Base-by-base conservation (phyloP, 2,888 invertebrate genomes). In the Leptothorax acervorum region DNA sequence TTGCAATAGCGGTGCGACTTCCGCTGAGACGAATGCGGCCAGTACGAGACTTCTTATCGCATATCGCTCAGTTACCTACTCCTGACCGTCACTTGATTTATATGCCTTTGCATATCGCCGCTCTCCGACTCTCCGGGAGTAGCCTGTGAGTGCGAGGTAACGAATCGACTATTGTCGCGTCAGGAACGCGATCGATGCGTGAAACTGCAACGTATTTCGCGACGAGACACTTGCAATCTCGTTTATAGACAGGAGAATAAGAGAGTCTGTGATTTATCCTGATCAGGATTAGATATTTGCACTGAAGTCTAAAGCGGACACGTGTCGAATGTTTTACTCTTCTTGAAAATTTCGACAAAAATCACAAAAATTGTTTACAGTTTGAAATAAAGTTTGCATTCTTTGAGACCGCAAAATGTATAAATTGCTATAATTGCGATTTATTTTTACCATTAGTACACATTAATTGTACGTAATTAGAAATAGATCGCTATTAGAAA, bases 1-100 rank as follows among this genome's bases (percentile, higher is more conserved):
- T 53, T 65, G 65, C 39, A 65, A 51, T 74, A 83, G 79, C 75
- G 75, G 83, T 86, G 88, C 85, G 78, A 89, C 85, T 84, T 88
- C 85, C 88, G 88, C 86, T 88, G 88, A 88, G 89, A 91, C 91
- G 90, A 92, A 91, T 92, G 88, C 87, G 87, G 86, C 88, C 87
- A 85, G 87, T 84, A 79, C 75, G 65, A 51, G 48, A 60, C 53
- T 60, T 28, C 53, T 82, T 84, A 88, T 89, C 85, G 83, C 81
- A 45, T 31, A 83, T 85, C 84, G 71, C 84, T 86, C 86, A 57
- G 31, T 83, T 83, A 82, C 48, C 65, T 87, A 70, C 75, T 85
- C 81, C 85, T 81, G 70, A 81, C 83, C 87, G 78, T 57, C 76
- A 84, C 78, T 62, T 79, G 71, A 82, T 86, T 79, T 70, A 65